Base-by-base conservation (phyloP, 2,797 vertebrate species). In the Aeoliscus strigatus region DNA sequence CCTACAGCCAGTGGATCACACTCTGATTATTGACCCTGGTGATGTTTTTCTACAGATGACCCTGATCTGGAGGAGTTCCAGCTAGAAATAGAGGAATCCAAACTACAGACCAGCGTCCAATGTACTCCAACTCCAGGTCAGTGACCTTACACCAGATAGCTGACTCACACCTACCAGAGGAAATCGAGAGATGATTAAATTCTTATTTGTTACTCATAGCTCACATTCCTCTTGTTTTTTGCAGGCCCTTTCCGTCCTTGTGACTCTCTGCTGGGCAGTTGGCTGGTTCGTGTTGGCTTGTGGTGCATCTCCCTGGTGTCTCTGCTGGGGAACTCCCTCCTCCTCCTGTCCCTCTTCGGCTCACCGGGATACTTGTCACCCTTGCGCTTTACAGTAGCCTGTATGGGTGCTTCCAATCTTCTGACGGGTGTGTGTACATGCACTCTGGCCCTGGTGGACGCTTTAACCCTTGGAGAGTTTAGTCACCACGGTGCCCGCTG, bases 221-320 rank as follows among this genome's bases (percentile, higher is more conserved):
- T 21, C 6, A 11, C 27, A 46, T 40, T 13, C 67, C 44, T 58
- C 16, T 35, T 14, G 7, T 56, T 26, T 56, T 26, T 15, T 53
- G 25, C 86, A 97, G 95, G 95, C 77, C 93, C 94, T 32, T 95
- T 97, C 85, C 92, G 94, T 66, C 95, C 95, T 13, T 97, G 95
- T 1, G 90, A 94, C 45, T 86, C 94, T 28, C 88, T 98, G 44
- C 80, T 97, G 50, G 94, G 93, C 75, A 95, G 94, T 81, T 98
- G 94, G 95, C 74, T 93, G 51, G 84, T 96, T 46, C 94, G 94
- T 18, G 80, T 97, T 42, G 93, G 92, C 2, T 79, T 97, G 67
- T 98, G 95, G 94, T 73, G 79, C 68, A 87, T 95, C n/a, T 78
- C 88, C 5, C 53, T 95, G 48, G 82, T 95, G 43, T 92, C 94